Conservation (phyloP, 2,113 vertebrate species). For the Otis tarda region DNA sequence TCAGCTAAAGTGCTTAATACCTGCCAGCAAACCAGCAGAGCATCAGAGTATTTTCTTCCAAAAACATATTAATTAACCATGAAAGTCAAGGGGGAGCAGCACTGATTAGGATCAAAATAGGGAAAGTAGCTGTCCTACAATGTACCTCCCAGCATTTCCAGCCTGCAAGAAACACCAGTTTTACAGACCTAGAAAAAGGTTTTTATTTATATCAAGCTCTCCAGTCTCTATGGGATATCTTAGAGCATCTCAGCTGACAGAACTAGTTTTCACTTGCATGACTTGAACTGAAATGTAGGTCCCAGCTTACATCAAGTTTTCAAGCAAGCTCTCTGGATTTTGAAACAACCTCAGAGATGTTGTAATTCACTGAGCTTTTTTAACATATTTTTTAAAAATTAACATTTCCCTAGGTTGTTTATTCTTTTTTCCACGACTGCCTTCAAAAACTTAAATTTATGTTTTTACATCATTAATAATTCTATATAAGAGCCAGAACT, state of each 20-base stretch:
- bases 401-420: neutral
- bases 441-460: neutral
- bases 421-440: neutral
- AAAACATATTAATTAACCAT: neutral
- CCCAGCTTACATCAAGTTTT: constrained; percentile 24
- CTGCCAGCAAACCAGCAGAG: neutral
- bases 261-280: neutral
- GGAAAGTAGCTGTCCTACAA: neutral
- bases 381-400: neutral
- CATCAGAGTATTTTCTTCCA: neutral
- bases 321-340: neutral
- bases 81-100: neutral
- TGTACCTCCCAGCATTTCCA: neutral
- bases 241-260: constrained; percentile 36
- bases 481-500: neutral
- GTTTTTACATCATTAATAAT: neutral
- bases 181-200: neutral
- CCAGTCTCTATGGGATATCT: neutral
- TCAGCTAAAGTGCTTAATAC: neutral
- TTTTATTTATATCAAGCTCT: neutral
- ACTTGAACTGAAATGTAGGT: constrained; percentile 36
- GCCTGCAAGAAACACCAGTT: neutral
- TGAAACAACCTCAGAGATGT: neutral
- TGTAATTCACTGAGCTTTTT: neutral
- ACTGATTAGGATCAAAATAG: neutral